Conservation (phyloP, 2,888 invertebrate species). For the Pterostichus niger region DNA sequence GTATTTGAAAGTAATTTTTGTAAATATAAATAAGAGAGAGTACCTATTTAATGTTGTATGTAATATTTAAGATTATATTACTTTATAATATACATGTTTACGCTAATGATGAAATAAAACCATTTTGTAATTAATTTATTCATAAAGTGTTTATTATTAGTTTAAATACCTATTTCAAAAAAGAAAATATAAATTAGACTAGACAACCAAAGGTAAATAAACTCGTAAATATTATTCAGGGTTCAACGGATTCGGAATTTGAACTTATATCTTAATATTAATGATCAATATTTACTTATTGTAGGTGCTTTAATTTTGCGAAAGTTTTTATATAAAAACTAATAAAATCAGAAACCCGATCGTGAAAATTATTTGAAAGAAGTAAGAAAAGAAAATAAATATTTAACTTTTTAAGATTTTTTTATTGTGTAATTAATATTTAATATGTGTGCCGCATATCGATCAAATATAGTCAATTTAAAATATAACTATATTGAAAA, state of each 20-base stretch:
- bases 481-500: background rate
- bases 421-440: background rate
- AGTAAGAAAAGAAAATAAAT: background rate
- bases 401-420: background rate
- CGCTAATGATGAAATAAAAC: conserved; percentile 59
- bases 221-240: background rate
- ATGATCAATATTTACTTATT: no score
- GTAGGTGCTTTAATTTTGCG: no score
- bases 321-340: background rate
- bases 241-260: conserved; percentile 12
- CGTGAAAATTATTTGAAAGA: background rate
- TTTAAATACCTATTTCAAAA: background rate
- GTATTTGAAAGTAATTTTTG: conserved; percentile 65
- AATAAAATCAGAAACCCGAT: background rate
- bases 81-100: conserved; percentile 63
- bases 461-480: background rate
- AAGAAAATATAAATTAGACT: background rate
- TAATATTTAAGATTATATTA: conserved; percentile 67
- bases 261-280: background rate
- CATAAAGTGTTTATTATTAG: background rate
- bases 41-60: conserved; percentile 67
- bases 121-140: conserved; percentile 59
- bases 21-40: conserved; percentile 67
- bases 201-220: background rate
- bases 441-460: background rate